These are phyloP conservation scores for Lycopodina hypogea DNA, from an alignment of 37 sponge, comb jelly and placozoan species.

Conservation along the genomic window DNA sequence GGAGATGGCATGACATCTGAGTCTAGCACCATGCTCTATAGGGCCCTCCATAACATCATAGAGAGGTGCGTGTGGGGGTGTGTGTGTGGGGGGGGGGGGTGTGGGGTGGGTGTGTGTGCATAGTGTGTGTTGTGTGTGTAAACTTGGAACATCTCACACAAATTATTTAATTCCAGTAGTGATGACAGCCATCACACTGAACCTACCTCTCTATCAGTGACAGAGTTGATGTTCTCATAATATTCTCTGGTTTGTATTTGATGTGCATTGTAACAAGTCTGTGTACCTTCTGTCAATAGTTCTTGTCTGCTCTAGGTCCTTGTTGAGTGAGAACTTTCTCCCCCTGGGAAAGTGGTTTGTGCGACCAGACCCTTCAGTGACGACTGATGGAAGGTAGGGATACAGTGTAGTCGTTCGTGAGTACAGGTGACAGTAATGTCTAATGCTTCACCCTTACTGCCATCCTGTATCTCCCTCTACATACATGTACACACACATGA, in stretches of 20 bases:
- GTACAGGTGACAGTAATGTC: not conserved
- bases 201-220: too few relatives aligned
- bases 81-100: not conserved
- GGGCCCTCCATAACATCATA: conserved; percentile 66
- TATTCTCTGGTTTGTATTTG: too few relatives aligned
- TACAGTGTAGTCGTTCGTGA: not conserved
- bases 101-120: not conserved
- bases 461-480: not conserved
- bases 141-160: not conserved
- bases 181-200: too few relatives aligned
- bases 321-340: conserved; percentile 62
- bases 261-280: too few relatives aligned
- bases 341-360: conserved; percentile 83
- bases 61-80: conserved; percentile 61
- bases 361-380: conserved; percentile 51
- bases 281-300: too few relatives aligned
- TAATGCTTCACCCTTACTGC: too few relatives aligned
- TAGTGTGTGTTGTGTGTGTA: not conserved
- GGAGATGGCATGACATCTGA: conserved; percentile 68
- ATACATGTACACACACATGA: not conserved
- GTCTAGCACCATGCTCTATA: conserved; percentile 62
- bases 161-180: too few relatives aligned
- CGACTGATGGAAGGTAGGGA: conserved; percentile 63
- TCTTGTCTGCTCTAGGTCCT: conserved; percentile 58
- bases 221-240: too few relatives aligned